Conservation (phyloP, 2,113 vertebrate genomes). For the Sprattus sprattus region DNA sequence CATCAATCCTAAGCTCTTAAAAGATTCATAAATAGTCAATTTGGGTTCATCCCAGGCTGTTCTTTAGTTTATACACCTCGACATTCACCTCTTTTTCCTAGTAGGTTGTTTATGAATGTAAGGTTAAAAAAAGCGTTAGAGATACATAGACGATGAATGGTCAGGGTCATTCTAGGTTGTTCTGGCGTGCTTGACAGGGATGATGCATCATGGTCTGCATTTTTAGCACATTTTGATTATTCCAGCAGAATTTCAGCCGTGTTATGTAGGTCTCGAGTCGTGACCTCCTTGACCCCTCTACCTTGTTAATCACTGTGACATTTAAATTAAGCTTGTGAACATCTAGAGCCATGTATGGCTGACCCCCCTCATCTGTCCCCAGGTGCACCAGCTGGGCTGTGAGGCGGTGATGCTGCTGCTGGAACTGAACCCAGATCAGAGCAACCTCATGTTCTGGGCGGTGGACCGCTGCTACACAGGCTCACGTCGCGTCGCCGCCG, state of each 20-base stretch:
- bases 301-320: not conserved
- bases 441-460: conserved; percentile 97
- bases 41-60: not conserved
- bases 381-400: conserved; percentile 97
- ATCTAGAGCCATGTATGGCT: not conserved
- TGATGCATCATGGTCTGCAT: not conserved
- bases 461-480: conserved; percentile 98
- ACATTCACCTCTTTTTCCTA: not conserved
- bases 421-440: conserved; percentile 98
- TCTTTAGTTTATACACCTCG: not conserved
- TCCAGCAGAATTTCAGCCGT: not conserved
- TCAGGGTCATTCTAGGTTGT: not conserved
- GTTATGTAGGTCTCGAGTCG: not conserved
- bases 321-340: not conserved
- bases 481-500: conserved; percentile 87
- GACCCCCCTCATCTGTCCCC: conserved; percentile 16
- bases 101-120: not conserved
- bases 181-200: not conserved
- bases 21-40: not conserved
- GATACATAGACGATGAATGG: not conserved
- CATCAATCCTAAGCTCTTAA: not conserved
- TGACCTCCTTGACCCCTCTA: not conserved
- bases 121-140: not conserved
- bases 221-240: not conserved
- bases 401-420: conserved; percentile 94